Base-by-base conservation (phyloP, 2,797 vertebrate genomes). In the Phalanger gymnotis region DNA sequence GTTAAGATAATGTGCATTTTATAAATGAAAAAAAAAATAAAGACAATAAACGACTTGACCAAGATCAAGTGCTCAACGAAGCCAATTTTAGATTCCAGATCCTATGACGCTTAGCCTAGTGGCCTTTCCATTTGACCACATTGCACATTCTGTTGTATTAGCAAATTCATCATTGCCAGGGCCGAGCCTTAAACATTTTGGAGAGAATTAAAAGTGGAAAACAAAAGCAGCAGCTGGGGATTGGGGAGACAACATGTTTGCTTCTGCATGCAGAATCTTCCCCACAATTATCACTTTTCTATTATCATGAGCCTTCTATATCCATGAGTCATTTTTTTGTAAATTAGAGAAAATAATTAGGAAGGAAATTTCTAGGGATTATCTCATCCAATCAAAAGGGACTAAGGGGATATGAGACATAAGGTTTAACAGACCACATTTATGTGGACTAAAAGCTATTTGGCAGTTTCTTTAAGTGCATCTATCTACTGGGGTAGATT, bases 261-360 rank as follows among this genome's bases (percentile, higher is more conserved):
- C n/a, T 54, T 28, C 90, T n/a, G 34, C 58, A 54, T 14, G 2
- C 54, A 22, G 61, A 0, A 31, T 66, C 66, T 19, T 0, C 0
- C 73, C 40, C 56, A 0, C 92, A 81, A 90, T 57, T 94, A 54
- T 56, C 4, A 40, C 91, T 91, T 92, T n/a, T 90, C 11, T 5
- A 0, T 54, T 91, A 92, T 73, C 66, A 81, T 81, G n/a, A 81
- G 16, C 34, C 51, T 61, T 96, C 28, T 94, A 90, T 94, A 47
- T 7, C 90, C 6, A 54, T 14, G 53, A 51, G 1, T 92, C 51
- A 91, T 93, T 97, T 40, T 61, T 73, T 81, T 95, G 47, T 47
- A 95, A 57, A 87, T 92, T 91, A 81, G 19, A 81, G n/a, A 25
- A 81, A 81, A 81, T 81, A 94, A 34, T 90, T 53, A 95, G 16